A percentile compares a stretch with the other conserved stretches of the same genome.
Evolutionary conservation across 2,888 invertebrate genomes (phyloP).

Genomic region (Drosophila cognata): DNA sequence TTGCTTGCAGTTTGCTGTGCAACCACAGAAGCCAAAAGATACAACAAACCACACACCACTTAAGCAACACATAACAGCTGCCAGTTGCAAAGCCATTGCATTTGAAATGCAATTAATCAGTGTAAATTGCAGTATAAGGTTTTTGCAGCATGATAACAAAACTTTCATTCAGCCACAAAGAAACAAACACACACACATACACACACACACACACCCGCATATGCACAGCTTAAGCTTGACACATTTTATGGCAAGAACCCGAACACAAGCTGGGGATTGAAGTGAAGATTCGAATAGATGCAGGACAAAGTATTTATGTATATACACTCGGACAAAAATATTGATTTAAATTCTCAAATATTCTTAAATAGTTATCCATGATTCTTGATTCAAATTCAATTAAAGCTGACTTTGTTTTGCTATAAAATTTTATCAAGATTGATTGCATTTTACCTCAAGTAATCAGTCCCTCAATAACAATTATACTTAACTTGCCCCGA

Average conservation of each 20-base stretch:
- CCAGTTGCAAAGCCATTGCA: constrained; percentile 50
- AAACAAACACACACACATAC: constrained; percentile 10
- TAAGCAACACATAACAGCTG: constrained; percentile 15
- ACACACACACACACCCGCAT: constrained; percentile 7
- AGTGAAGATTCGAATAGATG: constrained; percentile 5
- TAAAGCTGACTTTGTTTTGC: too few species aligned
- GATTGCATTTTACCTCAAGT: too few species aligned
- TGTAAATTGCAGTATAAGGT: constrained; percentile 55
- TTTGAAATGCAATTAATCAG: constrained; percentile 79
- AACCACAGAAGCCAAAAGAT: constrained; percentile 32
- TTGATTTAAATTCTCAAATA: not conserved
- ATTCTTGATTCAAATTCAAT: not conserved
- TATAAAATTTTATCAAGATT: too few species aligned
- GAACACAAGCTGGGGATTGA: constrained; percentile 2
- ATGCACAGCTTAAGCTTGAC: constrained; percentile 44
- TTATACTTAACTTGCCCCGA: too few species aligned
- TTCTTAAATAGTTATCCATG: not conserved
- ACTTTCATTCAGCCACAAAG: constrained; percentile 42
- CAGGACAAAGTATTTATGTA: not conserved
- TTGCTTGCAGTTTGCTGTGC: constrained; percentile 52
- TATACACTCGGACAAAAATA: not conserved
- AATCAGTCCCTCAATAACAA: too few species aligned
- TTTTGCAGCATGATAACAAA: constrained; percentile 52
- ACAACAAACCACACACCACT: not conserved
- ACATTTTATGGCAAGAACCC: constrained; percentile 36